These are phyloP conservation scores for Gambusia holbrooki DNA, from an alignment of 2,113 vertebrate species.

Conservation along the genomic window DNA sequence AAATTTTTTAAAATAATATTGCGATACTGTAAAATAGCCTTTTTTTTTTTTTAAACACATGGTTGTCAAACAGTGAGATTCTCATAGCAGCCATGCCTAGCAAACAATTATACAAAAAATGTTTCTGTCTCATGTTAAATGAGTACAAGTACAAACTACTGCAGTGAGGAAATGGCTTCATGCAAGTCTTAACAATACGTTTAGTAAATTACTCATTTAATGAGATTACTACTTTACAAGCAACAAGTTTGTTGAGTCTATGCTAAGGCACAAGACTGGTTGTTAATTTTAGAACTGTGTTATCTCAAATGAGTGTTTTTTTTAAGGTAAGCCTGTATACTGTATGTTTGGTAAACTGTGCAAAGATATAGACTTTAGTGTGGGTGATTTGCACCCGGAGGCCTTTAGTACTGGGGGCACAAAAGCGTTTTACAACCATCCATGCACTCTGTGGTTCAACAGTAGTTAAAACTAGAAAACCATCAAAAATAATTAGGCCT, in stretches of 20 bases:
- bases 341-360: constrained; percentile 27
- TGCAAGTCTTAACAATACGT: not conserved
- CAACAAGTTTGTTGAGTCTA: not conserved
- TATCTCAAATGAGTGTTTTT: not conserved
- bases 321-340: constrained; percentile 1
- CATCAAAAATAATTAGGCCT: constrained; percentile 74
- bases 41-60: not conserved
- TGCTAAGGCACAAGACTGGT: not conserved
- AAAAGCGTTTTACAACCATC: constrained; percentile 38
- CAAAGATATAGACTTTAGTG: constrained; percentile 14
- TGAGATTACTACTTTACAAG: not conserved
- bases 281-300: not conserved
- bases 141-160: not conserved
- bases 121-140: not conserved
- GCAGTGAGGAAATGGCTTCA: not conserved
- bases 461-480: constrained; percentile 69
- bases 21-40: no score
- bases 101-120: not conserved
- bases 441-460: constrained; percentile 49
- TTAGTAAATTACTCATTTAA: constrained; percentile 19
- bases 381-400: constrained; percentile 30
- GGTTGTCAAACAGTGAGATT: not conserved
- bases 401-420: not conserved
- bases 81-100: not conserved
- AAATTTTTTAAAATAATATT: no score